phyloP scores from a whole-genome alignment of 2,113 vertebrate genomes.

The Phyllostomus hastatus region DNA sequence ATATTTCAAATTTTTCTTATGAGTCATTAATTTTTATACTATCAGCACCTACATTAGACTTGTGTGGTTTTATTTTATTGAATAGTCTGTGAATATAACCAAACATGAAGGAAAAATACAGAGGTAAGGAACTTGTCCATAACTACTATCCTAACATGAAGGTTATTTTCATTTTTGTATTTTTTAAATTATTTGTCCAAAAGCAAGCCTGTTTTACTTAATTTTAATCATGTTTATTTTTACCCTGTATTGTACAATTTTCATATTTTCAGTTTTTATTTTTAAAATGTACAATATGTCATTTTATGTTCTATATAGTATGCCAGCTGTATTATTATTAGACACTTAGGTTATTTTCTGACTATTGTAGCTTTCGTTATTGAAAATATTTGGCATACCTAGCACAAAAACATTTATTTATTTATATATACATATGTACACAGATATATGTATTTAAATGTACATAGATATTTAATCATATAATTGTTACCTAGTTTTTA shows the following conservation, averaged over 20 bases:
- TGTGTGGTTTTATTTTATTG: neutral
- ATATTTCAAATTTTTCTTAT: neutral
- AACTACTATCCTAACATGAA: neutral
- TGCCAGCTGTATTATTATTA: neutral
- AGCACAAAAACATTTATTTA: neutral
- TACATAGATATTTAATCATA: neutral
- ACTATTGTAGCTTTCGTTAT: neutral
- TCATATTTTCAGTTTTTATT: conserved; percentile 28
- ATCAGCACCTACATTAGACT: neutral
- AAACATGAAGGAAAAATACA: neutral
- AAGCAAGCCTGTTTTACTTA: neutral
- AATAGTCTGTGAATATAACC: neutral
- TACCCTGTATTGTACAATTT: neutral
- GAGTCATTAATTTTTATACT: neutral
- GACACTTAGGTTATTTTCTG: conserved; percentile 32
- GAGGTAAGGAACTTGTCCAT: neutral
- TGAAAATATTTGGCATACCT: neutral
- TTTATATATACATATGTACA: neutral
- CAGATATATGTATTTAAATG: neutral
- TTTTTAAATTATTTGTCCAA: neutral
- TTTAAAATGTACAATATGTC: neutral
- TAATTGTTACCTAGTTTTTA: neutral
- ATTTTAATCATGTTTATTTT: neutral
- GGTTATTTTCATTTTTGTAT: neutral
- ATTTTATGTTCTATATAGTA: neutral